These are phyloP conservation scores for Fabriciana adippe DNA, from an alignment of 2,888 invertebrate genomes.

Conservation along the genomic window DNA sequence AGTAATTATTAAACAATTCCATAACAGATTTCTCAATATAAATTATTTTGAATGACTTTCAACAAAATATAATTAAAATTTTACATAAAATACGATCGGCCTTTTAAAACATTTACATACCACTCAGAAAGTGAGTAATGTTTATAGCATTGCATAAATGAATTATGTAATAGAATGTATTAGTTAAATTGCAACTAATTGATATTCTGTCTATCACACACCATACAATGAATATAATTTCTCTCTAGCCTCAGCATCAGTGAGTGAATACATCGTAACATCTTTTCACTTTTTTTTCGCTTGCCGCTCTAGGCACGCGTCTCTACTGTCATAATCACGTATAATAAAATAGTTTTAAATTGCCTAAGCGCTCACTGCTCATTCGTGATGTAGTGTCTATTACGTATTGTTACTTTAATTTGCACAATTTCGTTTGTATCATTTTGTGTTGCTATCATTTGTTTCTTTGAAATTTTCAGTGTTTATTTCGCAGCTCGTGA, in stretches of 20 bases:
- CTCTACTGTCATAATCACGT: conserved; percentile 56
- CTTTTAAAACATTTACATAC: conserved; percentile 23
- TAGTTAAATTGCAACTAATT: conserved; percentile 45
- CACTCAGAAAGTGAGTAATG: conserved; percentile 30
- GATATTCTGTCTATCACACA: conserved; percentile 51
- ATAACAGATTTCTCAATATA: conserved; percentile 31
- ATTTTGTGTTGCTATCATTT: conserved; percentile 65
- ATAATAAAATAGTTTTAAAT: conserved; percentile 53
- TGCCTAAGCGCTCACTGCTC: conserved; percentile 48
- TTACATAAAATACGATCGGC: background rate
- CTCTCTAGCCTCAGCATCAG: conserved; percentile 56
- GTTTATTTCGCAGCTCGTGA: conserved; percentile 70
- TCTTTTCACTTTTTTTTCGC: conserved; percentile 80
- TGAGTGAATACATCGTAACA: conserved; percentile 45
- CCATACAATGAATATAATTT: conserved; percentile 65
- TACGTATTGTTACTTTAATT: conserved; percentile 42
- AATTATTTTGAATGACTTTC: conserved; percentile 33
- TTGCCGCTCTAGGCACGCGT: conserved; percentile 67
- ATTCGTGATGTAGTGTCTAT: conserved; percentile 46
- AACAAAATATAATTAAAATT: conserved; percentile 19
- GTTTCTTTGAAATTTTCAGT: conserved; percentile 75
- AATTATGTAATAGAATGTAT: conserved; percentile 39
- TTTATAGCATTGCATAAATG: conserved; percentile 28
- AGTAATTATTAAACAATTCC: conserved; percentile 22
- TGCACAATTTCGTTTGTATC: conserved; percentile 53